A percentile compares a stretch with the other conserved stretches of the same genome.
Conservation (phyloP, 2,113 vertebrate genomes). For the Oostethus manadensis region DNA sequence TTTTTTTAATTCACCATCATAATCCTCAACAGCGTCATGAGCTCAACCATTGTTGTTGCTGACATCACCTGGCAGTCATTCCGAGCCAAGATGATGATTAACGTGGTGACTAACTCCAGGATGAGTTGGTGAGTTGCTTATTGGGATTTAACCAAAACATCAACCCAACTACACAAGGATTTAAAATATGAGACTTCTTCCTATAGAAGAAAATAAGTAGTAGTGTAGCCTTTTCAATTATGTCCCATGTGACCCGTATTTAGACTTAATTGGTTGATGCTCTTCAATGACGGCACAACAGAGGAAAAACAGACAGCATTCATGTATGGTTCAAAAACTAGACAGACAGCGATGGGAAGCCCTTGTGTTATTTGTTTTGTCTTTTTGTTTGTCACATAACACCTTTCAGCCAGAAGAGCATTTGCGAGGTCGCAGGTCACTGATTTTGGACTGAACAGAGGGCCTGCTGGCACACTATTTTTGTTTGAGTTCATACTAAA, state of each 20-base stretch:
- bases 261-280: background rate
- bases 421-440: background rate
- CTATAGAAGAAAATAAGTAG: background rate
- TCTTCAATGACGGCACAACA: background rate
- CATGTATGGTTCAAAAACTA: background rate
- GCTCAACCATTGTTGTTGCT: constrained; percentile 1
- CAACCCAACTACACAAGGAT: background rate
- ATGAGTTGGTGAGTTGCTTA: background rate
- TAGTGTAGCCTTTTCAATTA: background rate
- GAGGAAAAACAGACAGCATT: background rate
- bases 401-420: background rate
- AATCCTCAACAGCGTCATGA: background rate
- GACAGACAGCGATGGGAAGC: background rate
- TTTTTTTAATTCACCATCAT: background rate
- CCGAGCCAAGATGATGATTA: background rate
- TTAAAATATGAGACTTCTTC: background rate
- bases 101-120: background rate
- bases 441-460: background rate
- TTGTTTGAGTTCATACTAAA: background rate
- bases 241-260: background rate
- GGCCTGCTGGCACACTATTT: background rate
- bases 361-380: background rate
- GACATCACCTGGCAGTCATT: constrained; percentile 3
- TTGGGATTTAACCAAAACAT: background rate
- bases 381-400: background rate